A percentile compares a stretch with the other conserved stretches of the same genome.
Conservation (phyloP, 2,888 invertebrate species). For the Synergus itoensis region DNA sequence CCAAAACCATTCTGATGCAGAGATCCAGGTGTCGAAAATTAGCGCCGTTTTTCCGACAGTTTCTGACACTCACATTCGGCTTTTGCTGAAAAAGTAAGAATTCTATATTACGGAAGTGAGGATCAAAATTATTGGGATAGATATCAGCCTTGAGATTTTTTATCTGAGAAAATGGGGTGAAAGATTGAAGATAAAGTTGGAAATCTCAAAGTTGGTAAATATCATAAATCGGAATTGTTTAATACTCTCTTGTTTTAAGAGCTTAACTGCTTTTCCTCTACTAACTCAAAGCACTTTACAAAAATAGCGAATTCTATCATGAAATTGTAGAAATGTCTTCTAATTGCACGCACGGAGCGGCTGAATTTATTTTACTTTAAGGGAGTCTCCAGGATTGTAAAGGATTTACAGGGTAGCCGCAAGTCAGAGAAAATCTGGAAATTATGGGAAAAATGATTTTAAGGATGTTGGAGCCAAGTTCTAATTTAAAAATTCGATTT, state of each 20-base stretch:
- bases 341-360: not conserved
- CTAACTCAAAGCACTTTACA: conserved; percentile 43
- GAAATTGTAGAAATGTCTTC: not conserved
- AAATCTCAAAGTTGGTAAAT: not conserved
- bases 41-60: conserved; percentile 95
- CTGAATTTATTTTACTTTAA: no score
- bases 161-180: no score
- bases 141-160: no score
- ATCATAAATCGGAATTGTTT: conserved; percentile 22
- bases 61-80: conserved; percentile 91
- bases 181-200: no score
- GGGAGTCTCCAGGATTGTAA: no score
- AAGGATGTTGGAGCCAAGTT: no score
- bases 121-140: not conserved
- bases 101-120: not conserved
- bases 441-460: not conserved
- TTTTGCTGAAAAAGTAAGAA: conserved; percentile 93
- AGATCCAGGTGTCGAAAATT: conserved; percentile 88
- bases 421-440: no score
- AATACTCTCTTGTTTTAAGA: conserved; percentile 42
- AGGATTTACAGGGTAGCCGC: no score
- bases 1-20: conserved; percentile 83
- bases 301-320: not conserved
- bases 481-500: not conserved
- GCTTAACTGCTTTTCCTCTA: conserved; percentile 49